Evolutionary conservation across 2,888 invertebrate species (phyloP), one percentile per base, ranked within the genome.

Genomic region (Malachius bipustulatus): DNA sequence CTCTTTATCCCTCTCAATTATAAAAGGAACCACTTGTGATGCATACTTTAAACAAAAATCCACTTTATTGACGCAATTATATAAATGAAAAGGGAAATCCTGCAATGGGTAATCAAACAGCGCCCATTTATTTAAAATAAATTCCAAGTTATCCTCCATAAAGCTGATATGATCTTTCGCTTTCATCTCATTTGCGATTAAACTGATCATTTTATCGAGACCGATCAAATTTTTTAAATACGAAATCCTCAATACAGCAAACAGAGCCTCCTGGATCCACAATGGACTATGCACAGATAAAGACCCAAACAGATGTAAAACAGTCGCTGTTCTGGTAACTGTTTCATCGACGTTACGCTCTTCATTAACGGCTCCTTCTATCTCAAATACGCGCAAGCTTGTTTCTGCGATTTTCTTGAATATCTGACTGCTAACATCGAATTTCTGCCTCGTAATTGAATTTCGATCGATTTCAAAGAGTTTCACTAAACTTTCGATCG

Each of bases 301-400:
- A 8, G 68, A 61, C 10, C 66, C 61, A 40, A 72, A 65, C 16
- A 66, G 65, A 32, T 76, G 70, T 11, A 79, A 57, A 4, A 72
- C 66, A 26, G 72, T 71, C 0, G 68, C 59, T 1, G 71, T 70
- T 49, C 74, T 63, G 41, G 73, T 74, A 1, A 62, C 58, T 2
- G 62, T 60, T 57, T 81, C 78, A 48, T 78, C 77, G 40, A 63
- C 62, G 32, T 65, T 47, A 47, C 70, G 60, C 24, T 63, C 56
- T 35, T 64, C 60, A 48, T 39, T 49, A 16, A 59, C 53, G 14
- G 63, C 51, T 15, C 65, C 61, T 62, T 67, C 49, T 2, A 54
- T 62, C 55, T 56, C 57, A 37, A 59, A 55, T 12, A 60, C 47
- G 44, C 52, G 24, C 24, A 19, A 19, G n/a, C 24, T 19, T n/a